Evolutionary conservation across 2,797 vertebrate genomes (phyloP), one percentile per base, ranked within the genome.

Genomic region (Acanthurus lineatus): DNA sequence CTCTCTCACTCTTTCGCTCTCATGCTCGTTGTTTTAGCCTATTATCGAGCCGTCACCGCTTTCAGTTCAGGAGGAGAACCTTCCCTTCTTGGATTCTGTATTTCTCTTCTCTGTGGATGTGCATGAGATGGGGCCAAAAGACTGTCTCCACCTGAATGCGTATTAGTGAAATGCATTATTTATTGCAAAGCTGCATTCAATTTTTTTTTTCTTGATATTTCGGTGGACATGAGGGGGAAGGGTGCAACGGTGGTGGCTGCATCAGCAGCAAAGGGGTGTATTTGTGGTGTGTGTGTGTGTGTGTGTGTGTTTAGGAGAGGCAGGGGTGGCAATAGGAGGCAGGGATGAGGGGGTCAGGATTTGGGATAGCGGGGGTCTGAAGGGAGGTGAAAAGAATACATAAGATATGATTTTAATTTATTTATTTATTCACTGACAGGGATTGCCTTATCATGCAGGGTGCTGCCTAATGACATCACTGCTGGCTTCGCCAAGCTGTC

Each of bases 91-190:
- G 83, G 83, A 87, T 90, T 86, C 86, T 84, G 66, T 83, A 81
- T 90, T 86, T 88, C 68, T 84, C 76, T 62, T 61, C 86, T 81
- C 59, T 76, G 86, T 81, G 80, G 81, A 81, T 84, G 91, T 88
- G 82, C 76, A 69, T 61, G 78, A 80, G 81, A 90, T 85, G 82
- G 91, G 88, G 90, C 89, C 90, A 86, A 86, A 87, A 92, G 83
- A 92, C 86, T 87, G 88, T 90, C 89, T 94, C 86, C 87, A 92
- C 88, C 91, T 93, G 92, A 93, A 93, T 94, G 92, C 63, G 87
- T 95, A 93, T 96, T 95, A 95, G 92, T 94, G 79, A 94, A 93
- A 95, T 95, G 84, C 93, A 95, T 95, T 95, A 95, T 96, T 96
- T 96, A 95, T 95, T 89, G 89, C 86, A 89, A 93, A 90, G 90